These are phyloP conservation scores for Grallaria varia DNA, from an alignment of 2,113 vertebrate species.

Conservation along the genomic window DNA sequence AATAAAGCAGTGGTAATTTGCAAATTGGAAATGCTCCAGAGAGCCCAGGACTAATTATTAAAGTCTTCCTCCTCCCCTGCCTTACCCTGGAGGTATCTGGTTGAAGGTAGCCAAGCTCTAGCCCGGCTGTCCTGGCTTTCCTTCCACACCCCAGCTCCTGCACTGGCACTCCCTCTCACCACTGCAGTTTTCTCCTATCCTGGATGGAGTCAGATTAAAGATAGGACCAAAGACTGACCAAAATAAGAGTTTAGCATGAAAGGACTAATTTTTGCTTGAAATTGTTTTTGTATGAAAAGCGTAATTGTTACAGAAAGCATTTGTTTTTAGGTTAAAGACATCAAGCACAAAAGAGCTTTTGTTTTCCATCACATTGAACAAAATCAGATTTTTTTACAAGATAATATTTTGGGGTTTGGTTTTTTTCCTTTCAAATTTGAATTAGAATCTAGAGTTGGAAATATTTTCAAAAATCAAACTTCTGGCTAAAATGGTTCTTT, in stretches of 20 bases:
- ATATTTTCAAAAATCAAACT: not conserved
- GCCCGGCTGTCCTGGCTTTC: not conserved
- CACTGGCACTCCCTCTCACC: not conserved
- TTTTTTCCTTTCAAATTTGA: not conserved
- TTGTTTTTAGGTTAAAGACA: not conserved
- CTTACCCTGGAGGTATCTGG: conserved; percentile 4
- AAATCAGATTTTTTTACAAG: not conserved
- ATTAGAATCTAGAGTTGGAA: not conserved
- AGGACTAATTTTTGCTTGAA: not conserved
- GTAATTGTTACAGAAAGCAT: not conserved
- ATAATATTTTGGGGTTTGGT: not conserved
- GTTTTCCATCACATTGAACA: not conserved
- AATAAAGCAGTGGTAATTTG: conserved; percentile 47
- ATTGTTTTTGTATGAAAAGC: not conserved
- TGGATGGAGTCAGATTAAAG: not conserved
- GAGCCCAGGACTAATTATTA: conserved; percentile 20
- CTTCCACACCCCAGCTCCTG: fast-evolving
- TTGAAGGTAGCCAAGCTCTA: not conserved
- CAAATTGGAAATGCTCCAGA: conserved; percentile 43
- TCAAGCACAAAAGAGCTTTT: not conserved
- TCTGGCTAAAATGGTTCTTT: not conserved
- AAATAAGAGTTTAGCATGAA: not conserved
- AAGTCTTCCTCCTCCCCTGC: not conserved
- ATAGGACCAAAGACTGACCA: not conserved
- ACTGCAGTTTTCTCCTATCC: not conserved